phyloP scores from a whole-genome alignment of 2,797 vertebrate genomes.

The Malacoctenus gilli region DNA sequence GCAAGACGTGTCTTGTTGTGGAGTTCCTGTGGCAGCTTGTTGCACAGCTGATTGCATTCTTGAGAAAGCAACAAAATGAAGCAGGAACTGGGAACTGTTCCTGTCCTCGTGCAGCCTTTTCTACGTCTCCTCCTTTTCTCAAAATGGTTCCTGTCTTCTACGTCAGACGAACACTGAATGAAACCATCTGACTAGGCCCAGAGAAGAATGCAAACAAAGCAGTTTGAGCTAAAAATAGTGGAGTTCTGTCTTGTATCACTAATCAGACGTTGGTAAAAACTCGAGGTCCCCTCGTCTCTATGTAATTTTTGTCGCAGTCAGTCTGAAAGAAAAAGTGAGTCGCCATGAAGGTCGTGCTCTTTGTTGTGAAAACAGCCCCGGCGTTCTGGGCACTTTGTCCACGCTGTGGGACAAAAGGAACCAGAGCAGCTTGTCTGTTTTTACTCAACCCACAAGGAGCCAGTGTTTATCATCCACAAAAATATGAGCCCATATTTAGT shows the following conservation, averaged over 20 bases:
- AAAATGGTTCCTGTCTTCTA: background rate
- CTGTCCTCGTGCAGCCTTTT: too few species aligned
- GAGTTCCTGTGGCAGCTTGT: conserved; percentile 65
- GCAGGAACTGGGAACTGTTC: conserved; percentile 12
- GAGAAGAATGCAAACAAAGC: conserved; percentile 21
- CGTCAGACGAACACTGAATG: background rate
- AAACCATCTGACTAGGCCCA: conserved; percentile 1
- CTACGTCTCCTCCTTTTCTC: background rate
- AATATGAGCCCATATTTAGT: conserved; percentile 81
- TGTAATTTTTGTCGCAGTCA: conserved; percentile 12
- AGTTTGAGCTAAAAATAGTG: conserved; percentile 19
- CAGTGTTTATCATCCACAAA: conserved; percentile 72
- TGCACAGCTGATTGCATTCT: conserved; percentile 46
- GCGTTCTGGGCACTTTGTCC: conserved; percentile 50
- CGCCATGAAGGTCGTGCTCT: conserved; percentile 62
- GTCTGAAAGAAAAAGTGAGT: conserved; percentile 36
- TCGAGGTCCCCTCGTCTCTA: conserved; percentile 14
- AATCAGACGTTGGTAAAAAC: conserved; percentile 11
- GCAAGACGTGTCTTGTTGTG: conserved; percentile 65
- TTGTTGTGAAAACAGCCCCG: conserved; percentile 75
- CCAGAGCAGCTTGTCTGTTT: conserved; percentile 67
- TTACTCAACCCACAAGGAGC: conserved; percentile 64
- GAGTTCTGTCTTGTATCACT: background rate
- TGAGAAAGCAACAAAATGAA: conserved; percentile 17
- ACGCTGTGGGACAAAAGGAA: conserved; percentile 43